Evolutionary conservation across 1,140 invertebrate genomes (phyloP).

Genomic region (Trissolcus basalis): DNA sequence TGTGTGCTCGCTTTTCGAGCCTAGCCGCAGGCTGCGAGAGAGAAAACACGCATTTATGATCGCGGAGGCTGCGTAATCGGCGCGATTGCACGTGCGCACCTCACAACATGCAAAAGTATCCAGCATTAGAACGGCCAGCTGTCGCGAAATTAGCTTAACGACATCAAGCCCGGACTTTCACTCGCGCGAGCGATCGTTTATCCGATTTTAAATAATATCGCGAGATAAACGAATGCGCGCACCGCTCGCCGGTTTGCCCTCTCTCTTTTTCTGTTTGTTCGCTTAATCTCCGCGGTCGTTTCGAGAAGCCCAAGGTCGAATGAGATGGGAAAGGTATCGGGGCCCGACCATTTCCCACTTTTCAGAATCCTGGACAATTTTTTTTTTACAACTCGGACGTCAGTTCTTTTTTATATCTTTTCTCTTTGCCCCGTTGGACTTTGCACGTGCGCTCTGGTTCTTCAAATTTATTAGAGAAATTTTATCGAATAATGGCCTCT

Average conservation of each 20-base stretch:
- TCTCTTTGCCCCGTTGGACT: too few relatives aligned
- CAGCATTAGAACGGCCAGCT: slow-evolving; percentile 28
- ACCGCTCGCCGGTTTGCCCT: too few relatives aligned
- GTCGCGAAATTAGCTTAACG: slow-evolving; percentile 30
- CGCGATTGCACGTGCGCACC: slow-evolving; percentile 68
- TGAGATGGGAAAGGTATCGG: background rate
- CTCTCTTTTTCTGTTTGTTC: background rate
- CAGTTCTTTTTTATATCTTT: too few relatives aligned
- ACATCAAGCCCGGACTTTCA: slow-evolving; percentile 21
- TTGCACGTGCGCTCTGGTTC: background rate
- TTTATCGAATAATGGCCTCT: background rate
- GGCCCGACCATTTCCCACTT: too few relatives aligned
- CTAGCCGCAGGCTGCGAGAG: slow-evolving; percentile 4
- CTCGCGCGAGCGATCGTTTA: slow-evolving; percentile 18
- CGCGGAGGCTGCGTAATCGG: slow-evolving; percentile 61
- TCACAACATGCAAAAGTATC: slow-evolving; percentile 69
- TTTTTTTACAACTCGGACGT: too few relatives aligned
- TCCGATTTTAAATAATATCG: slow-evolving; percentile 16
- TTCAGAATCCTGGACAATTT: too few relatives aligned
- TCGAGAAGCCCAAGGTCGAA: slow-evolving; percentile 9
- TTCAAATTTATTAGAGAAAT: background rate
- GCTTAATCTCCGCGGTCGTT: background rate
- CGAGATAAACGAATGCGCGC: background rate
- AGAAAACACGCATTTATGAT: slow-evolving; percentile 30
- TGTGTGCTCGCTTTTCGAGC: slow-evolving; percentile 42